phyloP scores from a whole-genome alignment of 2,888 invertebrate species.

The Salticus scenicus region DNA sequence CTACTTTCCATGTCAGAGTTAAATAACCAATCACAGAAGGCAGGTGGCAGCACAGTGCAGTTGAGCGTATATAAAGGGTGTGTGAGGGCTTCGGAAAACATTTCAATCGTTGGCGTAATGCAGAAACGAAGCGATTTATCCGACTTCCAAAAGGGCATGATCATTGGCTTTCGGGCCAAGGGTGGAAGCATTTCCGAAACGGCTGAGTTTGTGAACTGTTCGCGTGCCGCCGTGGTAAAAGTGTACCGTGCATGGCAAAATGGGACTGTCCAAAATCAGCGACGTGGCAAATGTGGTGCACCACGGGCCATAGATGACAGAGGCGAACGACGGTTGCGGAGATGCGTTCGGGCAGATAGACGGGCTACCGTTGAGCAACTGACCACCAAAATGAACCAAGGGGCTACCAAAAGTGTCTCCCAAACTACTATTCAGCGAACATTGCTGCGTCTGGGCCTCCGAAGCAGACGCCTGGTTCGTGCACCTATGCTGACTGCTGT shows the following conservation, averaged over 20 bases:
- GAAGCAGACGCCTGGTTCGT: too few species aligned
- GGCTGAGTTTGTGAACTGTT: not conserved
- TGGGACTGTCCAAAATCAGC: not conserved
- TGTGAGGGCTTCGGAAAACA: not conserved
- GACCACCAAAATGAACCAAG: not conserved
- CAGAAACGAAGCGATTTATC: conserved; percentile 11
- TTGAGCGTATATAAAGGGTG: conserved; percentile 30
- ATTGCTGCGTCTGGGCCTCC: too few species aligned
- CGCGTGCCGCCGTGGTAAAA: not conserved
- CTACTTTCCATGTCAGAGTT: conserved; percentile 29
- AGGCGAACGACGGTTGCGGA: not conserved
- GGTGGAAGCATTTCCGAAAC: not conserved
- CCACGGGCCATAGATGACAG: not conserved
- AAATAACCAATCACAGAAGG: conserved; percentile 54
- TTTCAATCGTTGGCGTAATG: conserved; percentile 7
- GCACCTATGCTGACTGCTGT: too few species aligned
- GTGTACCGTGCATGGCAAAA: conserved; percentile 1
- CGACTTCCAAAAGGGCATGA: not conserved
- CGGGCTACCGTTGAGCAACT: not conserved
- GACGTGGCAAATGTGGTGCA: not conserved
- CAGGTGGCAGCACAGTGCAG: conserved; percentile 41
- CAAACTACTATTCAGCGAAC: too few species aligned
- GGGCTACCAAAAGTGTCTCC: not conserved
- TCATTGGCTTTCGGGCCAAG: not conserved
- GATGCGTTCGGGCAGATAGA: not conserved